Evolutionary conservation across 2,888 invertebrate species (phyloP), one percentile per base, ranked within the genome.

Genomic region (Phengaris alcon): DNA sequence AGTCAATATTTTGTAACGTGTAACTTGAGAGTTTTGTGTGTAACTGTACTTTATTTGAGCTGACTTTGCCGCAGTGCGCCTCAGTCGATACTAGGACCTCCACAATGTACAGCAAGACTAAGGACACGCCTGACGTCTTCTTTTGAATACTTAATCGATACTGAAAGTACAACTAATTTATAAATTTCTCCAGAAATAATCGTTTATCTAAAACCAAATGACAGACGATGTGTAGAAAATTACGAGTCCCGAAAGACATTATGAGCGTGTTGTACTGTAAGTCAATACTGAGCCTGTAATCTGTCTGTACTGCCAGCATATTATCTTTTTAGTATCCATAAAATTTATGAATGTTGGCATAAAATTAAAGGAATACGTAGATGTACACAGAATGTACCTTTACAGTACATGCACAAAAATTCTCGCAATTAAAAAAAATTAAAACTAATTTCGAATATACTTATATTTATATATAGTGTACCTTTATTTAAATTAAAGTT

Each of bases 31-130:
- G 22, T n/a, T 46, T 69, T 9, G 15, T 69, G n/a, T 6, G n/a
- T 51, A 15, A 15, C 51, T 69, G 69, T 69, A 69, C 10, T 22
- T 10, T 15, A 22, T 70, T 52, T 22, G 51, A 51, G 22, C 70
- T 70, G 70, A 51, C 52, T 70, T 70, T 70, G 70, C 70, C 70
- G 70, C 70, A 70, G 70, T 70, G 70, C 70, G 70, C 70, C 70
- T 70, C 70, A 70, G 51, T 70, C 70, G 70, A 70, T 70, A 70
- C 48, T 22, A 70, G 69, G 69, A 15, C 15, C 48, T 48, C 69
- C 46, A 69, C 15, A 13, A 69, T 8, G 9, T 13, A 64, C 35
- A 10, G 12, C 48, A 48, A 48, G 48, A 69, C n/a, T 68, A 68
- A 3, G 59, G 59, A 59, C 59, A 59, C 35, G 35, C 2, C 10